Base-by-base conservation (phyloP, 2,797 vertebrate genomes). In the Mionectes olivaceus region DNA sequence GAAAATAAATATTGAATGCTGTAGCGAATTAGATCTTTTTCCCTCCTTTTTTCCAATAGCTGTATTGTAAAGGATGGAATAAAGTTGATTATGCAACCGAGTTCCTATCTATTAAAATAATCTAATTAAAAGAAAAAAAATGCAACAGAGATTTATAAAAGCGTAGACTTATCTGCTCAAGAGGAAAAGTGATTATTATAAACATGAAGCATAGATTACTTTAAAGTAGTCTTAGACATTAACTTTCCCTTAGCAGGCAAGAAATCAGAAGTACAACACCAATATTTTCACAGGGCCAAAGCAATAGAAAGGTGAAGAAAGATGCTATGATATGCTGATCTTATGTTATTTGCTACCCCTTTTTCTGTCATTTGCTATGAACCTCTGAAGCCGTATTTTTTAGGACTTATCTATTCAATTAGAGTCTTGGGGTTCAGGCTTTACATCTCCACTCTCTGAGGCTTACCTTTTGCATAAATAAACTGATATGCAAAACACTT, bases 1-100 rank as follows among this genome's bases (percentile, higher is more conserved):
- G 56, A 93, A 96, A 94, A 96, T 61, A 95, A 95, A 92, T 81
- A 89, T 46, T 24, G 53, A 83, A 87, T 78, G 50, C 18, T 92
- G 65, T 46, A 65, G 32, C 27, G 13, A 76, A 79, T 88, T 44
- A 73, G 28, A 43, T 32, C 2, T 50, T 55, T 87, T 52, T 1
- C 16, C 12, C 7, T 68, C 8, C 11, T 33, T 78, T 87, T 76
- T 70, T 47, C 70, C 50, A 82, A 46, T 23, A 76, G 27, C 11
- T 78, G 70, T 63, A 21, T 9, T 61, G 16, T 57, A 81, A 88
- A 87, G 46, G 50, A 89, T 50, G 9, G 16, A 87, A 63, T 69
- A 74, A 85, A 92, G 19, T 43, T 61, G 44, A 88, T 76, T 53
- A 39, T 33, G 46, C n/a, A 77, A 64, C 65, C 41, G 49, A 82